A percentile compares a stretch with the other conserved stretches of the same genome.
Evolutionary conservation across 2,888 invertebrate species (phyloP).

Genomic region (Cetonia aurata): DNA sequence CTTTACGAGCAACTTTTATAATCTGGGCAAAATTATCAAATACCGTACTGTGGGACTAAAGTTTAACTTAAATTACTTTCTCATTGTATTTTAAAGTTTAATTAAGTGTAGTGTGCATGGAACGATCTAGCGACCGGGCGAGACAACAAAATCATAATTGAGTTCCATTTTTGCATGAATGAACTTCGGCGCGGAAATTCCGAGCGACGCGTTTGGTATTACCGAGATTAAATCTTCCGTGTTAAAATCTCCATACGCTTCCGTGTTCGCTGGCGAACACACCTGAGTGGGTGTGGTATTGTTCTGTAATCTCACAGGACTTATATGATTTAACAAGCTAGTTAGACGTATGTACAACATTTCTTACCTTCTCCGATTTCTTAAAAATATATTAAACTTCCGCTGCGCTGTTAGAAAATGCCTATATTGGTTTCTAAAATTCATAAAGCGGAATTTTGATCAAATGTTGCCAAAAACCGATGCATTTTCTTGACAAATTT

Average conservation of each 20-base stretch:
- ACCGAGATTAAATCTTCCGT: slow-evolving; percentile 24
- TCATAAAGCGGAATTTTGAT: too few species aligned
- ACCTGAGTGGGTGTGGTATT: neutral
- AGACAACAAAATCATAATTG: slow-evolving; percentile 29
- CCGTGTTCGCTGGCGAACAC: neutral
- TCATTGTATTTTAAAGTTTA: slow-evolving; percentile 38
- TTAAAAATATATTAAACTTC: too few species aligned
- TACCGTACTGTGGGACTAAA: slow-evolving; percentile 42
- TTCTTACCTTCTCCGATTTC: too few species aligned
- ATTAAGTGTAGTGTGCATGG: slow-evolving; percentile 33
- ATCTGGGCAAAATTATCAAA: slow-evolving; percentile 17
- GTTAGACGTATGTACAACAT: neutral
- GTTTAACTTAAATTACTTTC: slow-evolving; percentile 44
- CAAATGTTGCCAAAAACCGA: too few species aligned
- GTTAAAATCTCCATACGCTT: slow-evolving; percentile 7
- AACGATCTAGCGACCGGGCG: neutral
- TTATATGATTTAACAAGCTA: neutral
- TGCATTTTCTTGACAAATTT: too few species aligned
- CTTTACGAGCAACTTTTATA: slow-evolving; percentile 36
- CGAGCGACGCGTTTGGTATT: slow-evolving; percentile 3
- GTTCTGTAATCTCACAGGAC: neutral
- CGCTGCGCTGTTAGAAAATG: too few species aligned
- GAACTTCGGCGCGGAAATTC: slow-evolving; percentile 15
- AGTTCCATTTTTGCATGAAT: slow-evolving; percentile 22
- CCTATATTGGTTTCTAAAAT: too few species aligned